A percentile compares a stretch with the other conserved stretches of the same genome.
phyloP scores from a whole-genome alignment of 2,888 invertebrate species.

The Mythimna pallens region DNA sequence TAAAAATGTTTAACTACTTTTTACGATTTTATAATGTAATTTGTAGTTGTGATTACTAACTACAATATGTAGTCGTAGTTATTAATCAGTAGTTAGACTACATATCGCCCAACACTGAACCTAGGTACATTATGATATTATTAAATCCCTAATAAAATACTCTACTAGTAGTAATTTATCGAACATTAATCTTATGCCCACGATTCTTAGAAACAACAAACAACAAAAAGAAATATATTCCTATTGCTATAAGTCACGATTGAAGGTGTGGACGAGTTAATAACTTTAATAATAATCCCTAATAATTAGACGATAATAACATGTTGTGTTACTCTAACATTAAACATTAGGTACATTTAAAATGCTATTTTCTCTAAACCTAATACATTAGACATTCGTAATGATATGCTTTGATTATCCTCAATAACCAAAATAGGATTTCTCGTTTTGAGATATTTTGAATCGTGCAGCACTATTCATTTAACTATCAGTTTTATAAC shows the following conservation, averaged over 20 bases:
- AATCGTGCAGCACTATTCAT: not conserved
- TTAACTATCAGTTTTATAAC: not conserved
- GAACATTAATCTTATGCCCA: not conserved
- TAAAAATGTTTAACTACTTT: too few species aligned
- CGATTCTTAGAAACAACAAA: slow-evolving; percentile 24
- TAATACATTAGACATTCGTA: not conserved
- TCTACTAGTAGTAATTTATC: not conserved
- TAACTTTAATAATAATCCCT: slow-evolving; percentile 31
- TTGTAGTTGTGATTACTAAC: too few species aligned
- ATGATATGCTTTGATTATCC: slow-evolving; percentile 28
- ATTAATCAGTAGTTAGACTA: too few species aligned
- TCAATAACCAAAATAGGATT: not conserved
- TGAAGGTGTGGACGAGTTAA: slow-evolving; percentile 45
- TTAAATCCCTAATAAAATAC: not conserved
- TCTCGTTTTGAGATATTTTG: not conserved
- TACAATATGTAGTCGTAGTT: too few species aligned
- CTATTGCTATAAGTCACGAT: slow-evolving; percentile 50
- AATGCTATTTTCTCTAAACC: slow-evolving; percentile 15
- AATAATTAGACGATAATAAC: slow-evolving; percentile 40
- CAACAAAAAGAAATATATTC: slow-evolving; percentile 1
- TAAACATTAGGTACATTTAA: slow-evolving; percentile 3
- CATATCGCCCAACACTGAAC: too few species aligned
- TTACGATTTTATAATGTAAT: too few species aligned
- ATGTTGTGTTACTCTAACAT: slow-evolving; percentile 20
- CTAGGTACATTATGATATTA: too few species aligned